Conservation (phyloP, 2,888 invertebrate genomes). For the Pachydiplax longipennis region DNA sequence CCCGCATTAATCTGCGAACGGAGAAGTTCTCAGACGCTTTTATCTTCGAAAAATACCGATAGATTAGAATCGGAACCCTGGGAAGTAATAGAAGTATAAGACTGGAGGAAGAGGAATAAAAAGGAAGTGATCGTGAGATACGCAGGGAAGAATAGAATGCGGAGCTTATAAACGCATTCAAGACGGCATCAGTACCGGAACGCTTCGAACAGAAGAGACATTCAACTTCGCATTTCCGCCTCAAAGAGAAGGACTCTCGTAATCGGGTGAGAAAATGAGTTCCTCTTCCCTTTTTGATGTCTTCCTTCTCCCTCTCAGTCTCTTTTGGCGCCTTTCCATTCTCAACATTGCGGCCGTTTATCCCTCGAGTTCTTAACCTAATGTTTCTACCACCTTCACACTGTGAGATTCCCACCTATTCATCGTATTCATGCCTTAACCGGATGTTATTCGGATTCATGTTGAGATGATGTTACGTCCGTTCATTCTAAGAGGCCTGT, state of each 20-base stretch:
- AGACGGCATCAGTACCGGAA: neutral
- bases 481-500: no score
- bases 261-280: neutral
- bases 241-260: neutral
- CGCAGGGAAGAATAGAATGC: neutral
- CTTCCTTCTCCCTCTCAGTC: neutral
- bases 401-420: no score
- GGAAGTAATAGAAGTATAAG: no score
- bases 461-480: no score
- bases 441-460: no score
- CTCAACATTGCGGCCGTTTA: neutral
- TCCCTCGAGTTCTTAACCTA: no score
- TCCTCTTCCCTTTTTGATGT: neutral
- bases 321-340: neutral
- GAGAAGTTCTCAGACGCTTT: neutral
- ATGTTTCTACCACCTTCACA: no score
- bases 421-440: no score
- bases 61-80: neutral
- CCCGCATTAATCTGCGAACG: neutral
- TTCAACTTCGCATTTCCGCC: neutral
- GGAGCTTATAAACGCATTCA: neutral
- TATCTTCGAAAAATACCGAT: neutral
- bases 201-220: neutral
- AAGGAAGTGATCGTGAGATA: neutral
- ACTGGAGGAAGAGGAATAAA: neutral